Evolutionary conservation across 2,797 vertebrate species (phyloP).

Genomic region (Calcarius lapponicus): DNA sequence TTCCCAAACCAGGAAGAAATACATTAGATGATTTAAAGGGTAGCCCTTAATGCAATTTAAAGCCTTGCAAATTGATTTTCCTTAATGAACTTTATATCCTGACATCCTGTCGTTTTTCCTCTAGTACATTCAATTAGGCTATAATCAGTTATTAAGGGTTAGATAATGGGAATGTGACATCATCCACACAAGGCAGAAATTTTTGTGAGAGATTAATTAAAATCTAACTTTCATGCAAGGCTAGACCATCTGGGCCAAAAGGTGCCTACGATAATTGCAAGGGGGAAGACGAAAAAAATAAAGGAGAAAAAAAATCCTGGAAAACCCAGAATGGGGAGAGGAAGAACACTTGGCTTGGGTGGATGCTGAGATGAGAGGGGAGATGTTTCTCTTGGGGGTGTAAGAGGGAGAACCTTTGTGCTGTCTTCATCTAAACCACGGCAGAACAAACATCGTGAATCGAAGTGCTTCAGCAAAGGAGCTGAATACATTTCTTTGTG

Average conservation of each 20-base stretch:
- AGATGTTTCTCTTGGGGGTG: neutral
- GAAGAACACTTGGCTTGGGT: neutral
- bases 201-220: conserved; percentile 59
- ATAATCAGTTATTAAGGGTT: conserved; percentile 44
- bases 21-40: conserved; percentile 55
- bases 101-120: conserved; percentile 53
- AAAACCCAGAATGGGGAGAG: neutral
- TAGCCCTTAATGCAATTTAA: conserved; percentile 65
- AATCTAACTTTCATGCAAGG: conserved; percentile 56
- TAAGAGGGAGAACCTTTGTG: neutral
- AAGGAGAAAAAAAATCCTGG: accelerated
- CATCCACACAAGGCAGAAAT: conserved; percentile 31
- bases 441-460: neutral
- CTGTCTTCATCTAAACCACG: neutral
- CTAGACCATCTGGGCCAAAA: conserved; percentile 35
- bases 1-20: conserved; percentile 38
- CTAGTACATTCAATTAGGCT: conserved; percentile 54
- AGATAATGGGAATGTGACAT: conserved; percentile 65
- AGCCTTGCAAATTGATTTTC: conserved; percentile 66
- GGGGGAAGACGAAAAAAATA: too few species aligned
- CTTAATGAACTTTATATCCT: conserved; percentile 70
- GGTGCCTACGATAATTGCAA: neutral
- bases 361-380: neutral
- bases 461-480: neutral
- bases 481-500: neutral